Percentiles rank a stretch among this genome's conserved stretches.
Conservation (phyloP, 1,140 invertebrate species). For the Eumeta japonica region DNA sequence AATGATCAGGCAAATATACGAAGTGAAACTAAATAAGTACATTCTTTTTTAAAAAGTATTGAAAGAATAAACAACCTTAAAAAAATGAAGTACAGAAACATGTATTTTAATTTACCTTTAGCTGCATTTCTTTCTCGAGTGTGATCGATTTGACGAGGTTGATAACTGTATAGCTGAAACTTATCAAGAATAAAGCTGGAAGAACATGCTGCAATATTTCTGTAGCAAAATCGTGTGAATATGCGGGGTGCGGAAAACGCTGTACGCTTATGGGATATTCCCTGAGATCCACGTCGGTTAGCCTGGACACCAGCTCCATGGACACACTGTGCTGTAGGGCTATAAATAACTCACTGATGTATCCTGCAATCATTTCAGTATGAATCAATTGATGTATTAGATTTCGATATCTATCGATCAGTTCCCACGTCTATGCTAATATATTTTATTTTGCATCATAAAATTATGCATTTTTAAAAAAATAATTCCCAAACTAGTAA, state of each 20-base stretch:
- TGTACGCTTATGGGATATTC: conserved; percentile 48
- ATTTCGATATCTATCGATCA: too few relatives aligned
- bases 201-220: conserved; percentile 66
- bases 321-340: conserved; percentile 66
- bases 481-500: too few relatives aligned
- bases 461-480: neutral
- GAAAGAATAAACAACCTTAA: too few relatives aligned
- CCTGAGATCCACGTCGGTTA: conserved; percentile 33
- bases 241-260: conserved; percentile 76
- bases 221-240: conserved; percentile 67
- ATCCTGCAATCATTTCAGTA: too few relatives aligned
- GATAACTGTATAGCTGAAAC: conserved; percentile 76
- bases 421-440: conserved; percentile 24
- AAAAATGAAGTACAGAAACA: neutral
- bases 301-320: conserved; percentile 56
- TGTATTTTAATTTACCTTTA: conserved; percentile 52
- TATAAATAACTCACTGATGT: conserved; percentile 69
- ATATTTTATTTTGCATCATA: conserved; percentile 2
- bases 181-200: conserved; percentile 73
- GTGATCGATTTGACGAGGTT: conserved; percentile 71
- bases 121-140: conserved; percentile 63
- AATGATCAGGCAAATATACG: too few relatives aligned
- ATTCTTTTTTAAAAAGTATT: too few relatives aligned
- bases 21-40: too few relatives aligned
- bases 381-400: too few relatives aligned